phyloP scores from a whole-genome alignment of 2,888 invertebrate genomes.

The Mellilla xanthometata region DNA sequence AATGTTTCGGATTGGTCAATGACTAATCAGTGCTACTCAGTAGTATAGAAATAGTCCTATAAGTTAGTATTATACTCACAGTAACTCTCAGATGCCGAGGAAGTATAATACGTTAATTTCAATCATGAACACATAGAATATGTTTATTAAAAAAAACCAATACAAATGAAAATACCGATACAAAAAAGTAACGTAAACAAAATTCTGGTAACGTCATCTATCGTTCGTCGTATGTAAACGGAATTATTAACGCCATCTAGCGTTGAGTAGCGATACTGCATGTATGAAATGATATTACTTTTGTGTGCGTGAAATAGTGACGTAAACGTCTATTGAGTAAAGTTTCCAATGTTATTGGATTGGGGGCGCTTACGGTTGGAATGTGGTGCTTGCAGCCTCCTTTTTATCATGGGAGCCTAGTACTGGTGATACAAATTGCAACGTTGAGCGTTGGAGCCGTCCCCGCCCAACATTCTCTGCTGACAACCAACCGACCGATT shows the following conservation, averaged over 20 bases:
- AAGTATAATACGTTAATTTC: no score
- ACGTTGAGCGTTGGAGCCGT: conserved; percentile 61
- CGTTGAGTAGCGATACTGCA: conserved; percentile 33
- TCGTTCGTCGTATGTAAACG: background rate
- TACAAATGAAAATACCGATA: no score
- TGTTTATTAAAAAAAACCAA: no score
- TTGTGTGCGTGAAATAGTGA: conserved; percentile 1
- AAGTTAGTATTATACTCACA: no score
- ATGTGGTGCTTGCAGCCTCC: conserved; percentile 9
- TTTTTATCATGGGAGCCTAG: conserved; percentile 53
- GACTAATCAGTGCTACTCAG: no score
- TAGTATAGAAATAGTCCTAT: no score
- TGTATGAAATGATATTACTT: background rate
- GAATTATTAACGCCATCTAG: conserved; percentile 38
- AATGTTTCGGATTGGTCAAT: no score
- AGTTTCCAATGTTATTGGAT: background rate
- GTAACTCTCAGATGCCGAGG: no score
- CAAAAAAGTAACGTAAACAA: no score
- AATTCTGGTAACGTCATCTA: conserved; percentile 48
- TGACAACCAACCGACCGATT: conserved; percentile 27
- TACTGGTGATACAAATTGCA: conserved; percentile 76
- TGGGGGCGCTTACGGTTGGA: conserved; percentile 4
- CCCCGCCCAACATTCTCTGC: conserved; percentile 40
- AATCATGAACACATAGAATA: no score
- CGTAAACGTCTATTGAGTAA: background rate